Evolutionary conservation across 1,140 invertebrate genomes (phyloP).

Genomic region (Drosophila aff.): DNA sequence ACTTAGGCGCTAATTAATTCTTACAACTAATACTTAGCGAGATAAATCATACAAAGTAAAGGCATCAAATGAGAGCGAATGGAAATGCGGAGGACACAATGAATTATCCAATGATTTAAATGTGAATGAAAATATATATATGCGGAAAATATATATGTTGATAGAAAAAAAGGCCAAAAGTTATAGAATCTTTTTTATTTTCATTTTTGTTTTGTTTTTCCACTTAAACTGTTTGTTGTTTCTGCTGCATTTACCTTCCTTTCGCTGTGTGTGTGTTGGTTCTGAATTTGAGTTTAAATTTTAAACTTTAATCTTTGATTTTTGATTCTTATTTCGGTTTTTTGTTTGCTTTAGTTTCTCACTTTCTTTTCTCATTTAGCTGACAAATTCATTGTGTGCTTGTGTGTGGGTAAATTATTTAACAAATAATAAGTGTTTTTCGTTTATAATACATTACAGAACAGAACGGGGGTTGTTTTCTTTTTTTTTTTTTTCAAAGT

Average conservation of each 20-base stretch:
- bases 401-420: slow-evolving; percentile 36
- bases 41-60: slow-evolving; percentile 18
- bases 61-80: slow-evolving; percentile 32
- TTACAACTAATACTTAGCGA: slow-evolving; percentile 57
- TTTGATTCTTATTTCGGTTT: background rate
- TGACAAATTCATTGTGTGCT: slow-evolving; percentile 84
- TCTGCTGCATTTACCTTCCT: background rate
- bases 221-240: slow-evolving; percentile 34
- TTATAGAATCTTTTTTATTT: slow-evolving; percentile 58
- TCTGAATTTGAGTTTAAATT: slow-evolving; percentile 47
- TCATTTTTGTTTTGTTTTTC: slow-evolving; percentile 54
- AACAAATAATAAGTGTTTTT: slow-evolving; percentile 37
- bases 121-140: slow-evolving; percentile 27
- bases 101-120: slow-evolving; percentile 34
- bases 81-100: slow-evolving; percentile 50
- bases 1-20: slow-evolving; percentile 70
- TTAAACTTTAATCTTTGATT: slow-evolving; percentile 32
- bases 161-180: slow-evolving; percentile 63
- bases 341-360: background rate
- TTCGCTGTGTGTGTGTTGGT: slow-evolving; percentile 22
- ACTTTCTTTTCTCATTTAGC: slow-evolving; percentile 34
- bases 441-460: slow-evolving; percentile 39
- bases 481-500: background rate
- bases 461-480: slow-evolving; percentile 24
- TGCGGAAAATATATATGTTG: background rate